Conservation (phyloP, 2,888 invertebrate genomes). For the Catocala nupta region DNA sequence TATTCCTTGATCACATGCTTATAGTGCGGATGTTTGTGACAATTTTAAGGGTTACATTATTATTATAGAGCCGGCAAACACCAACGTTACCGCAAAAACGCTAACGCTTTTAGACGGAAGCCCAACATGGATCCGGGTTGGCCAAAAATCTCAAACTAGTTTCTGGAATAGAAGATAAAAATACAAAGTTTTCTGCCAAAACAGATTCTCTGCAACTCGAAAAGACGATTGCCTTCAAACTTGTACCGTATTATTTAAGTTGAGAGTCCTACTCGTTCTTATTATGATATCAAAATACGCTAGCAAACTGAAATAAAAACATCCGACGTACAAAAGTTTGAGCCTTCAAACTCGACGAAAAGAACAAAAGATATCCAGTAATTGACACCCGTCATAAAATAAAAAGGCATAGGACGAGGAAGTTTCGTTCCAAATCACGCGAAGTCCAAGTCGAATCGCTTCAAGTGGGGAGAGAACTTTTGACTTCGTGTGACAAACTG, state of each 20-base stretch:
- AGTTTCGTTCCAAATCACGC: conserved; percentile 59
- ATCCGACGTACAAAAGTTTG: conserved; percentile 44
- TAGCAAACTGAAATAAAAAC: conserved; percentile 48
- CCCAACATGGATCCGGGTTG: conserved; percentile 24
- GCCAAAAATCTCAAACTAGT: conserved; percentile 22
- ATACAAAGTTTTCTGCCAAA: conserved; percentile 27
- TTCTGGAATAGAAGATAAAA: conserved; percentile 31
- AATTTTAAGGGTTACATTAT: conserved; percentile 32
- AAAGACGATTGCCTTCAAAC: conserved; percentile 31
- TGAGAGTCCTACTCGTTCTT: conserved; percentile 30
- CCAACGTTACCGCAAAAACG: conserved; percentile 31
- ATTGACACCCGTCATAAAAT: conserved; percentile 68
- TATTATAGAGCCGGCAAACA: conserved; percentile 35
- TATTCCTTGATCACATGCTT: conserved; percentile 20
- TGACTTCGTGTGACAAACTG: conserved; percentile 67
- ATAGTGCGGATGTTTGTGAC: conserved; percentile 25
- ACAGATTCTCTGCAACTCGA: conserved; percentile 36
- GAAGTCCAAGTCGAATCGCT: conserved; percentile 52
- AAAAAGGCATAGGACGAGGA: conserved; percentile 55
- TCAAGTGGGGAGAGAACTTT: conserved; percentile 61
- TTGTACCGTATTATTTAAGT: conserved; percentile 25
- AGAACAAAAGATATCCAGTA: conserved; percentile 63
- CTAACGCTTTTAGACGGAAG: conserved; percentile 31
- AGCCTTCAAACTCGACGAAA: conserved; percentile 51
- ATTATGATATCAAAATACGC: conserved; percentile 50